Percentiles rank a stretch among this genome's conserved stretches.
Evolutionary conservation across 1,140 invertebrate genomes (phyloP).

Genomic region (Brachionus paranguensis): DNA sequence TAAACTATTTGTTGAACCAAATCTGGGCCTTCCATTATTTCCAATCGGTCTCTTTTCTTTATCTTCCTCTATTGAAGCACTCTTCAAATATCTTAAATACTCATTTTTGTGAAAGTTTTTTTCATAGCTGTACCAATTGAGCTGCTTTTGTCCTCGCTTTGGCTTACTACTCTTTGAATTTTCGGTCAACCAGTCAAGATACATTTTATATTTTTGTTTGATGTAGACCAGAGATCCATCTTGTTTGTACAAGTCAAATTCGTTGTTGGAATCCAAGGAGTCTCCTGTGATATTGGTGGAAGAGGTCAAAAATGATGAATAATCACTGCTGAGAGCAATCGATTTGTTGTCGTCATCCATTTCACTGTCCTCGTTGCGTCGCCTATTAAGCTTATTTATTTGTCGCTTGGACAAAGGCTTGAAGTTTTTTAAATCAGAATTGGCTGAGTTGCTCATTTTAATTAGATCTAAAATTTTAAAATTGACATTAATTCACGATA

Average conservation of each 20-base stretch:
- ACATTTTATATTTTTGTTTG: conserved; percentile 36
- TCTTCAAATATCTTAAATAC: conserved; percentile 25
- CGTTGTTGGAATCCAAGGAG: not conserved
- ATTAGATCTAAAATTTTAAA: not conserved
- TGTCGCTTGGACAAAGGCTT: conserved; percentile 4
- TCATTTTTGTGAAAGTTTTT: not conserved
- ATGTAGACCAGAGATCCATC: not conserved
- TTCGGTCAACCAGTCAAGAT: conserved; percentile 5
- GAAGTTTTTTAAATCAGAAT: not conserved
- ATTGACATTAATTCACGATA: not conserved
- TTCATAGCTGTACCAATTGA: conserved; percentile 14
- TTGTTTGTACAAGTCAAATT: conserved; percentile 22
- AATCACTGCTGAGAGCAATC: not conserved
- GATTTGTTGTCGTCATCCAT: not conserved
- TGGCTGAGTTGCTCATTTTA: not conserved
- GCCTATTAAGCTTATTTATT: not conserved
- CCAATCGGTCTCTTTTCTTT: not conserved
- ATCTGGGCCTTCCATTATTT: not conserved
- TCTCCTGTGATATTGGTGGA: not conserved
- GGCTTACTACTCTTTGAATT: not conserved
- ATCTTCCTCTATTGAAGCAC: not conserved
- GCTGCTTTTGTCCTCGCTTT: not conserved
- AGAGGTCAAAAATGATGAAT: not conserved
- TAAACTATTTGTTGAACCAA: not conserved
- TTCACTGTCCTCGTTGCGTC: not conserved